These are phyloP conservation scores for Luperina nickerlii DNA, from an alignment of 2,888 invertebrate genomes.

Conservation along the genomic window DNA sequence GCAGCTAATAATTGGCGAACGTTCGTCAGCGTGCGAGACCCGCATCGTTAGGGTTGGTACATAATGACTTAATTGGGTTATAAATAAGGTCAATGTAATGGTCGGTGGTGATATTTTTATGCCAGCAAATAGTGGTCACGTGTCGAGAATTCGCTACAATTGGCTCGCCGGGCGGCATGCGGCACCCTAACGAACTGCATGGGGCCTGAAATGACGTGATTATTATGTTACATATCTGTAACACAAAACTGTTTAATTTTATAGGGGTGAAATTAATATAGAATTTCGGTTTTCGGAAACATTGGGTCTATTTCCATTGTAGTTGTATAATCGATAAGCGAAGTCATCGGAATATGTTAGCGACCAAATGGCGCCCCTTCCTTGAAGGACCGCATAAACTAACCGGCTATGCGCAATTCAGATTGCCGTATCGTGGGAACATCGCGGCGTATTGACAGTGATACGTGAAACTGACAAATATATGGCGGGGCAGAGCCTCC, in stretches of 20 bases:
- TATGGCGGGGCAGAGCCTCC: conserved; percentile 69
- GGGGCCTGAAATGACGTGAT: conserved; percentile 84
- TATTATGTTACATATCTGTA: conserved; percentile 83
- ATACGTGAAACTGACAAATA: conserved; percentile 75
- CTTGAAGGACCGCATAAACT: conserved; percentile 71
- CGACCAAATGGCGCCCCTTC: conserved; percentile 67
- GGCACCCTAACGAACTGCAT: conserved; percentile 78
- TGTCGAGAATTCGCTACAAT: conserved; percentile 86
- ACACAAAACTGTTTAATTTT: conserved; percentile 73
- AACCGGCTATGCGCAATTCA: conserved; percentile 72
- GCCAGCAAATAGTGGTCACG: conserved; percentile 88
- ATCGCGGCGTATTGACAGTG: conserved; percentile 72
- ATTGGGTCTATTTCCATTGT: conserved; percentile 42
- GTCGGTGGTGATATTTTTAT: conserved; percentile 83
- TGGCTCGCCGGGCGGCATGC: conserved; percentile 78
- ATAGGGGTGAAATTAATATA: conserved; percentile 63
- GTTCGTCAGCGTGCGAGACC: conserved; percentile 69
- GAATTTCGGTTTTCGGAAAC: conserved; percentile 40
- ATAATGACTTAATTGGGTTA: conserved; percentile 85
- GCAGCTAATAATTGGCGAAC: conserved; percentile 63
- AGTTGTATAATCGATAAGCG: conserved; percentile 66
- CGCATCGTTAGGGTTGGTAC: conserved; percentile 81
- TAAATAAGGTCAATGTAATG: conserved; percentile 85
- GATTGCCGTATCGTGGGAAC: conserved; percentile 76
- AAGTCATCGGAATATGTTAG: conserved; percentile 65